Percentiles rank a stretch among this genome's conserved stretches.
Conservation (phyloP, 2,888 invertebrate species). For the Cremastobaeus sp. region DNA sequence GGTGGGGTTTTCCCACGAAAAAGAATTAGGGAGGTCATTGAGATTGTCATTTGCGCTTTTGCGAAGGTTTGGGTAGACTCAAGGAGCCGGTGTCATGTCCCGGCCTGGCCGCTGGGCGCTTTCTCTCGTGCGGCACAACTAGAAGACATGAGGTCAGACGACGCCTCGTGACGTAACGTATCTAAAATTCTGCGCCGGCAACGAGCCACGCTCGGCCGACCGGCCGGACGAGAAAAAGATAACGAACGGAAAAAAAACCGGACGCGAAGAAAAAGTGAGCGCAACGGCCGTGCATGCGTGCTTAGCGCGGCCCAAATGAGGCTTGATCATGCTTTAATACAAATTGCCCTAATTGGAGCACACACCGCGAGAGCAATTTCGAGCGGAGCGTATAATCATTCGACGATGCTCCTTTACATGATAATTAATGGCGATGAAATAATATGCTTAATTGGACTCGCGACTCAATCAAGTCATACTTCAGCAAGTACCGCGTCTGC, state of each 20-base stretch:
- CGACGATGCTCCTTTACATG: constrained; percentile 35
- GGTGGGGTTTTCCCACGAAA: constrained; percentile 56
- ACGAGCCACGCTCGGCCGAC: constrained; percentile 46
- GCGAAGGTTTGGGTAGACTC: constrained; percentile 56
- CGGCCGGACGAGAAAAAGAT: constrained; percentile 7
- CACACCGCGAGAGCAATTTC: constrained; percentile 44
- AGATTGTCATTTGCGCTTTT: constrained; percentile 53
- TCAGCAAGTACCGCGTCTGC: constrained; percentile 9
- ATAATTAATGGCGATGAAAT: constrained; percentile 45
- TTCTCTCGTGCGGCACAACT: constrained; percentile 55
- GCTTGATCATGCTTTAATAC: constrained; percentile 42
- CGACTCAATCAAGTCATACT: constrained; percentile 12
- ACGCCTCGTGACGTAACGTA: constrained; percentile 59
- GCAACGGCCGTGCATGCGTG: constrained; percentile 10
- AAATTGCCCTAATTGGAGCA: constrained; percentile 50
- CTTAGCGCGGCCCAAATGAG: constrained; percentile 19
- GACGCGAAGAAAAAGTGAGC: constrained; percentile 18
- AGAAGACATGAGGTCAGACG: constrained; percentile 53
- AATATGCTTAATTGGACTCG: constrained; percentile 32
- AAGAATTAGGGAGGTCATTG: constrained; percentile 52
- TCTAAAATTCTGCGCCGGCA: constrained; percentile 62
- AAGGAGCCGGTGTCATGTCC: constrained; percentile 58
- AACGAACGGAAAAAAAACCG: constrained; percentile 17
- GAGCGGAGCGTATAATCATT: constrained; percentile 32
- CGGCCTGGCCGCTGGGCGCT: constrained; percentile 50